Percentiles rank a stretch among this genome's conserved stretches.
Evolutionary conservation across 2,113 vertebrate genomes (phyloP).

Genomic region (Thermophis baileyi): DNA sequence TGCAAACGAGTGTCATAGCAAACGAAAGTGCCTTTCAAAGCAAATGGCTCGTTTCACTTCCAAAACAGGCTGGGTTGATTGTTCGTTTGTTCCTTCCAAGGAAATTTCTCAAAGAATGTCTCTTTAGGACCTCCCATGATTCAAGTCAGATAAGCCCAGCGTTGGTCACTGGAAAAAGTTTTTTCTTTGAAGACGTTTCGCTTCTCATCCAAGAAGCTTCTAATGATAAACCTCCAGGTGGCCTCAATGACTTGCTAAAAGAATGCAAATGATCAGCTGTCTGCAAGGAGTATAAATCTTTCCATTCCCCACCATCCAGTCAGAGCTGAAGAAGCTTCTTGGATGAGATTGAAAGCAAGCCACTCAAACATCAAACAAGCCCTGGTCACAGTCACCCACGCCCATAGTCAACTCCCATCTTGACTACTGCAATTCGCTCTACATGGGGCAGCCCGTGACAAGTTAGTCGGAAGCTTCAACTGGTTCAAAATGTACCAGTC

Average conservation of each 20-base stretch:
- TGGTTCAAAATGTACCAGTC: no score
- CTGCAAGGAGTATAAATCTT: no score
- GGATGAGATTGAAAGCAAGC: not conserved
- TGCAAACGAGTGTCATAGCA: not conserved
- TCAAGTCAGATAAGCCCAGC: not conserved
- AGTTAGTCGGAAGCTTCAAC: no score
- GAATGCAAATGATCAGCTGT: no score
- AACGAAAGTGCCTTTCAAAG: not conserved
- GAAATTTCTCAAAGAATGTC: not conserved
- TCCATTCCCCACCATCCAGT: no score
- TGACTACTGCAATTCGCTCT: no score
- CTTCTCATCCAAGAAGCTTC: not conserved
- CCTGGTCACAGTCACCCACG: not conserved
- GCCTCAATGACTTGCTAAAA: no score
- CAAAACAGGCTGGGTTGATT: not conserved
- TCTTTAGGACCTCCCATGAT: not conserved
- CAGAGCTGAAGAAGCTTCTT: no score
- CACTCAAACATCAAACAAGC: not conserved
- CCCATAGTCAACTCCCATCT: no score
- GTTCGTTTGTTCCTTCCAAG: not conserved
- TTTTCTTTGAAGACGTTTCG: not conserved
- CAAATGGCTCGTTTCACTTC: not conserved
- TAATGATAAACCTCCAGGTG: no score
- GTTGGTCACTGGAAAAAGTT: not conserved
- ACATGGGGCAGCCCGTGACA: no score